Evolutionary conservation across 2,113 vertebrate species (phyloP), one percentile per base, ranked within the genome.

Genomic region (Pimephales promelas): DNA sequence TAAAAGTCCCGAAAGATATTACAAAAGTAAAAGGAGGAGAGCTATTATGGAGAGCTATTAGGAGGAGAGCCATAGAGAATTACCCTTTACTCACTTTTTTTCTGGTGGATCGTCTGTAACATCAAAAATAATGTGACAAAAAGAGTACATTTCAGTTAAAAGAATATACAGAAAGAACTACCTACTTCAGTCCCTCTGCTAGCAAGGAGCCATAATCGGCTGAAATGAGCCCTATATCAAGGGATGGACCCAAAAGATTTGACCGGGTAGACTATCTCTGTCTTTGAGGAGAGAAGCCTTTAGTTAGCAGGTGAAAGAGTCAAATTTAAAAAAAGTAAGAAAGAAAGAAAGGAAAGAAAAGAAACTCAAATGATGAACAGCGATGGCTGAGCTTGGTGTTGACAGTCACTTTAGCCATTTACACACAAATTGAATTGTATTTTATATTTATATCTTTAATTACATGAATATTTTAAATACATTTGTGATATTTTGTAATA

Each of bases 221-320:
- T 90, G 91, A 92, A 92, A 93, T 91, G 91, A 92, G 87, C 73
- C 89, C 89, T 89, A 91, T 90, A 92, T 92, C 90, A 91, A 92
- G 88, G 83, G 91, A 92, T 84, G 90, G 90, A 92, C 88, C 90
- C 89, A 86, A 70, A 89, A 83, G 88, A 91, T 94, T 94, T 94
- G 93, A 94, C 83, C 90, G 91, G 92, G 92, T 93, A 93, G 92
- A 94, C 85, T 87, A 92, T 93, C 92, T 93, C 91, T 93, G 93
- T 92, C 71, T 91, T 90, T 88, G 86, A 91, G 81, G 87, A 93
- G 90, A 94, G 81, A 93, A 92, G 90, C 89, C 75, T 82, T 62
- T 5, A 84, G 86, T 94, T 92, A 93, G 91, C 88, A 92, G 85
- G 64, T 84, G 73, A 86, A 36, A 91, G 83, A 84, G 85, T 87